Base-by-base conservation (phyloP, 2,888 invertebrate genomes). In the Xestia rhomboidea region DNA sequence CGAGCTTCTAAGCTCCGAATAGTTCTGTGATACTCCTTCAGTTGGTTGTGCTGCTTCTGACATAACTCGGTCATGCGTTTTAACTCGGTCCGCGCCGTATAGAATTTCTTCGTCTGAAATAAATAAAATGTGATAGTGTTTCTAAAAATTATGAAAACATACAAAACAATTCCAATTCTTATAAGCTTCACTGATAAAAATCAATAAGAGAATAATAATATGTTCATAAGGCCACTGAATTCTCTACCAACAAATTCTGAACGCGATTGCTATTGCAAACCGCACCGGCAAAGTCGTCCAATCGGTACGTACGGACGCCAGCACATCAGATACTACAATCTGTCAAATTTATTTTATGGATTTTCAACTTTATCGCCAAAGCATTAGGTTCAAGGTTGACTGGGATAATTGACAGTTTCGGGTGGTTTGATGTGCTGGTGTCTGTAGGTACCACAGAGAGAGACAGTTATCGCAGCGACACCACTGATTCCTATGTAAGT, bases 91-190 rank as follows among this genome's bases (percentile, higher is more conserved):
- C 96, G 91, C 0, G 95, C 95, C 15, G 92, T 89, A 83, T 95
- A 93, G 85, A 96, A 97, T 87, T 97, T 97, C 87, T 96, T 96
- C 15, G 95, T 95, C 97, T 97, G 86, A 38, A 87, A 88, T 41
- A 78, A 51, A 8, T 41, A 5, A 62, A 68, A 49, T 15, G 30
- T 41, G 24, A 79, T n/a, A 49, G 46, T 38, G 13, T 30, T 64
- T 78, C 41, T 11, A 0, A 6, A 75, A 49, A 13, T 24, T 24
- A 30, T 18, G 10, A 38, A 6, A 63, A 24, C 18, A 6, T 74
- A 30, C 3, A 21, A 46, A 49, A n/a, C 13, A 41, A 24, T 27
- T 24, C 38, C 2, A 5, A 54, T 27, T 57, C 27, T n/a, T 21
- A 1, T 72, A 21, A n/a, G 1, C 13, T 13, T n/a, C n/a, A 34